Evolutionary conservation across 2,113 vertebrate genomes (phyloP).

Genomic region (Proteles cristata): DNA sequence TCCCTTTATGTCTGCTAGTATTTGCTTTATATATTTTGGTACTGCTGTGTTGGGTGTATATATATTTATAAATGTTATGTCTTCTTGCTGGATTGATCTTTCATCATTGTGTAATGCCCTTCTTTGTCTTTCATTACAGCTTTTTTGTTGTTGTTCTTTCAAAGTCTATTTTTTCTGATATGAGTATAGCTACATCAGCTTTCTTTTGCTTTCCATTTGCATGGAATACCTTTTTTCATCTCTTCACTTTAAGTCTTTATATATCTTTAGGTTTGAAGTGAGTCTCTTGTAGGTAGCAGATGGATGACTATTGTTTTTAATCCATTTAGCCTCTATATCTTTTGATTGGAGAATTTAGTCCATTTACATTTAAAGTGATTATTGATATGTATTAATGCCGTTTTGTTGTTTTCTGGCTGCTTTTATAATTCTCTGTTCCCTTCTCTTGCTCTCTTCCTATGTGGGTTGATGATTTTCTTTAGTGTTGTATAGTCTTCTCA

Average conservation of each 20-base stretch:
- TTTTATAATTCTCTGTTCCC: no score
- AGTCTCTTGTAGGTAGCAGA: neutral
- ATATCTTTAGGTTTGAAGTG: neutral
- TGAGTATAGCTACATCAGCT: neutral
- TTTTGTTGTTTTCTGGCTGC: neutral
- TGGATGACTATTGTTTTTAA: neutral
- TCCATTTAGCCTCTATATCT: neutral
- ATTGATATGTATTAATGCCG: neutral
- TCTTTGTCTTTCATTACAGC: neutral
- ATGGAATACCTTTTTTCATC: no score
- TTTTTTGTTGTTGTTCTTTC: no score
- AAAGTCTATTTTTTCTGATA: neutral
- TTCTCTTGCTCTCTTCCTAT: neutral
- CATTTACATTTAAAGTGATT: neutral
- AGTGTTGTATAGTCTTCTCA: neutral
- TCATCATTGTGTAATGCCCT: neutral
- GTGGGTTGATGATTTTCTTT: neutral
- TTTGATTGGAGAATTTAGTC: neutral
- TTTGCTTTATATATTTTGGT: neutral
- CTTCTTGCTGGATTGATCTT: no score
- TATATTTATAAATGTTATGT: neutral
- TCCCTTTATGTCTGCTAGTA: neutral
- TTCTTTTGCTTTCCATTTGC: neutral
- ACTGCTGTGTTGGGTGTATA: neutral
- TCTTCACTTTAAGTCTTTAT: neutral